Percentiles rank a stretch among this genome's conserved stretches.
phyloP scores from a whole-genome alignment of 1,140 invertebrate species.

The Saccostrea glomerata region DNA sequence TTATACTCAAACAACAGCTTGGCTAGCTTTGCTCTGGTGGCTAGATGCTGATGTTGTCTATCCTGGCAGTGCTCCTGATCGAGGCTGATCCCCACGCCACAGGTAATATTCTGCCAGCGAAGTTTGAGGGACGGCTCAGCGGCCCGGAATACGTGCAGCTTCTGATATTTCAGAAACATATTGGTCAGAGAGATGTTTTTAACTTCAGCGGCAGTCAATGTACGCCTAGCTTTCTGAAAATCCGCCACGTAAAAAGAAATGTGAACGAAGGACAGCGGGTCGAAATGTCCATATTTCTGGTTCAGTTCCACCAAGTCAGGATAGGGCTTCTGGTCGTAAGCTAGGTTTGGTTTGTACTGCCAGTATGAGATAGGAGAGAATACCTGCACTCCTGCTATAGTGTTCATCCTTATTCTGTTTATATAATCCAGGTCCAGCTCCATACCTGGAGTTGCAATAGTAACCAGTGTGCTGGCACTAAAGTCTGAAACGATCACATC shows the following conservation, averaged over 20 bases:
- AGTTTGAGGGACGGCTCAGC: slow-evolving; percentile 86
- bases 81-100: slow-evolving; percentile 61
- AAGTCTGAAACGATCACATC: slow-evolving; percentile 88
- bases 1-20: slow-evolving; percentile 70
- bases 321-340: slow-evolving; percentile 74
- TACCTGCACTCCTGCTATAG: slow-evolving; percentile 80
- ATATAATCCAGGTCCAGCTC: slow-evolving; percentile 89
- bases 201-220: slow-evolving; percentile 71
- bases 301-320: slow-evolving; percentile 85
- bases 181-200: slow-evolving; percentile 80
- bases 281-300: slow-evolving; percentile 90
- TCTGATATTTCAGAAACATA: slow-evolving; percentile 83
- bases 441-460: slow-evolving; percentile 77
- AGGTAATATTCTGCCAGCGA: slow-evolving; percentile 80
- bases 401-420: slow-evolving; percentile 82
- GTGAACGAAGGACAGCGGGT: slow-evolving; percentile 85
- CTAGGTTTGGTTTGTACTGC: slow-evolving; percentile 77
- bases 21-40: slow-evolving; percentile 77
- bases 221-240: slow-evolving; percentile 86
- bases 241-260: slow-evolving; percentile 91
- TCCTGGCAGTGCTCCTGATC: slow-evolving; percentile 72
- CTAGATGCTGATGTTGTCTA: slow-evolving; percentile 72
- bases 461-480: slow-evolving; percentile 67
- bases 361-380: slow-evolving; percentile 78
- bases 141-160: slow-evolving; percentile 85